These are phyloP conservation scores for Chelidonichthys spinosus DNA, from an alignment of 2,797 vertebrate genomes.

Conservation along the genomic window DNA sequence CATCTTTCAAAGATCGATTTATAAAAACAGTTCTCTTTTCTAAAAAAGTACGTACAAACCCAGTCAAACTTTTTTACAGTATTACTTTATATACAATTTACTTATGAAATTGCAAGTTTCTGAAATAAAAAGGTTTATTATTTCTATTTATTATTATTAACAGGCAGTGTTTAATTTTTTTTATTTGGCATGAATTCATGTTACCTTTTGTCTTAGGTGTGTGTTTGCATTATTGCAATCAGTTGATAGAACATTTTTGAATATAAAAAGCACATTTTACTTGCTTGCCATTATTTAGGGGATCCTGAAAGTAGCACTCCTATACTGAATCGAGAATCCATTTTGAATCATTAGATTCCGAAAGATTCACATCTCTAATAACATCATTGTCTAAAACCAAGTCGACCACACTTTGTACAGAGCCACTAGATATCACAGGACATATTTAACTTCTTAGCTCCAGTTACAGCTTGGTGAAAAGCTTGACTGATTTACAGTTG, in stretches of 20 bases:
- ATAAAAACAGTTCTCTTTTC: neutral
- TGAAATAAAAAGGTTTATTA: neutral
- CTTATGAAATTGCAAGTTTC: neutral
- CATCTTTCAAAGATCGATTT: neutral
- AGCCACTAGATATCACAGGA: constrained; percentile 18
- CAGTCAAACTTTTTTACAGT: neutral
- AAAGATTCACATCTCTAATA: neutral
- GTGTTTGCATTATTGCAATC: neutral
- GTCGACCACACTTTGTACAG: constrained; percentile 28
- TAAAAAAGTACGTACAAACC: neutral
- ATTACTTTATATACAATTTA: neutral
- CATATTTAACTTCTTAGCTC: constrained; percentile 61
- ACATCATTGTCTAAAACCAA: neutral
- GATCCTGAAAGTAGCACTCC: neutral
- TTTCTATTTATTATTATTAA: neutral
- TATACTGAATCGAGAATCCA: neutral
- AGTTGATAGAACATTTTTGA: neutral
- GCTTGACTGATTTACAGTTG: constrained; percentile 77
- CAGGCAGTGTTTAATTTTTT: neutral
- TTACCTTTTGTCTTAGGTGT: neutral
- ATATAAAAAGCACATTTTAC: neutral
- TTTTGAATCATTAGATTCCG: neutral
- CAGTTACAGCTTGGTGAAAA: constrained; percentile 75
- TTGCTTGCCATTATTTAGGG: neutral
- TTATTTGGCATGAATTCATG: neutral